A percentile compares a stretch with the other conserved stretches of the same genome.
These are phyloP conservation scores for Dicrurus megarhynchus DNA, from an alignment of 2,113 vertebrate genomes.

Conservation along the genomic window DNA sequence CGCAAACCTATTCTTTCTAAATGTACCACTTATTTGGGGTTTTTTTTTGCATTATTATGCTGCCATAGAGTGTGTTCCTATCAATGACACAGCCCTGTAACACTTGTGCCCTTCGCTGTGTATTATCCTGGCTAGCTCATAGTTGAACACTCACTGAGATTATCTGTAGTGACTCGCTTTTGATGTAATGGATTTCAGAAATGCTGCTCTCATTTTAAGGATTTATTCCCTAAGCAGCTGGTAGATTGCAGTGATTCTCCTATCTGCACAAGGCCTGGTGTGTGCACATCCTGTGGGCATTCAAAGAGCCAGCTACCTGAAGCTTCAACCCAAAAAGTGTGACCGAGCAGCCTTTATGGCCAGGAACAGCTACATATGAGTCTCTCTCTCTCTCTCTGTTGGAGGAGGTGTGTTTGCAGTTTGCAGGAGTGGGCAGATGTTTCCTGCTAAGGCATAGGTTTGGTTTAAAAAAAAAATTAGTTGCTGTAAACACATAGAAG, in stretches of 20 bases:
- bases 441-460: neutral
- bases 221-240: slow-evolving; percentile 12
- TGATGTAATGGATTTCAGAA: slow-evolving; percentile 6
- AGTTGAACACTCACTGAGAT: slow-evolving; percentile 15
- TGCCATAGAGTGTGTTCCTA: neutral
- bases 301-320: neutral
- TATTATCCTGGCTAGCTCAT: neutral
- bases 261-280: neutral
- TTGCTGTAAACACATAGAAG: neutral
- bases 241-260: neutral
- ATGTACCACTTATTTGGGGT: neutral
- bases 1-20: neutral
- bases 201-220: neutral
- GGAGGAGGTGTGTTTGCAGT: neutral
- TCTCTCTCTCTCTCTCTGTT: neutral
- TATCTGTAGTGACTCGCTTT: slow-evolving; percentile 20
- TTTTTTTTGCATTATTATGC: neutral
- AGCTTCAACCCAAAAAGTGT: neutral
- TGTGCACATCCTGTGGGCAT: neutral
- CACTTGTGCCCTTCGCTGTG: neutral
- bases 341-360: neutral
- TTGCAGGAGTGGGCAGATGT: neutral
- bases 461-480: neutral
- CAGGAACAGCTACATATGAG: neutral
- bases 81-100: neutral